Evolutionary conservation across 1,140 invertebrate species (phyloP), one percentile per base, ranked within the genome.

Genomic region (Proales similis): DNA sequence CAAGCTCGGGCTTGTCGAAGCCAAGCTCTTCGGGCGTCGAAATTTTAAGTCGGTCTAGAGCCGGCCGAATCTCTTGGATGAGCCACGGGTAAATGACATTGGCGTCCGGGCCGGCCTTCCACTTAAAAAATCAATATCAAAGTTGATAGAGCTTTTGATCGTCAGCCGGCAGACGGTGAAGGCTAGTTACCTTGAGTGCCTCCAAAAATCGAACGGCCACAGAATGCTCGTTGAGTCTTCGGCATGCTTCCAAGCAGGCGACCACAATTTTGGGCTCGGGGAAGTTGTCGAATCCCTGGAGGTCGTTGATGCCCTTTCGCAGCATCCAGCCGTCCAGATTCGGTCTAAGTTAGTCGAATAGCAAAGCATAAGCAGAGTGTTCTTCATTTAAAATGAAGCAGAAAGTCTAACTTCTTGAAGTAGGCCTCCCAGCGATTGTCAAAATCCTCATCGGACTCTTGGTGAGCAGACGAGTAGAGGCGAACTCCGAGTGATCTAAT

Each of bases 1-100:
- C 70, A 45, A 98, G 79, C 78, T 99, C 93, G 48, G 94, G 94
- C 77, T 96, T 88, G 75, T 96, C 90, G 71, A 91, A 95, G 47
- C 92, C 92, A 67, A 99, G 78, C 71, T 96, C 88, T 77, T 96
- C 93, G 11, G 87, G 87, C 17, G 92, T 95, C 24, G 82, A 84
- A 67, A 98, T 86, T 19, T 94, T 93, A 30, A 99, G 78, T 78
- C 98, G 90, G 45, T 85, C 82, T 11, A 98, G 78, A 11, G 90
- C 92, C 30, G 94, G 92, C 68, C 80, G 81, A 68, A 96, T 88
- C 80, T 95, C 88, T 80, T 93, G 84, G 12, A 94, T 73, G 66
- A 96, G 81, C 72, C 90, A 96, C 6, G 90, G 89, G 71, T 89
- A 95, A 61, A 94, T 86, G 72, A 85, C 83, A 9, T 82, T 81